Evolutionary conservation across 35 echinoderm and acorn worm species (phyloP), one percentile per base, ranked within the genome.

Genomic region (Ophiothrix spiculata): DNA sequence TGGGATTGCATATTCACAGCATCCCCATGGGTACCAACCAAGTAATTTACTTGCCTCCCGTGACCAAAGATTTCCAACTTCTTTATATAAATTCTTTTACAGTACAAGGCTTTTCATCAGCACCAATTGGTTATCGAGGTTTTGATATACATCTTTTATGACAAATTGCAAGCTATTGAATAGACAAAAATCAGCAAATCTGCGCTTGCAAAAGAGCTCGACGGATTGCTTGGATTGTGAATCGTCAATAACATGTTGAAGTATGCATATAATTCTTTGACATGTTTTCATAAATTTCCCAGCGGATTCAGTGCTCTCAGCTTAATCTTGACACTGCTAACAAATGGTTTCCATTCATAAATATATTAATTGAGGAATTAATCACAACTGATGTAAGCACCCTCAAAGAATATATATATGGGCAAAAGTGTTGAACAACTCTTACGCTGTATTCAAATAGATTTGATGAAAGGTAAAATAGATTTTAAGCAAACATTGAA

Each of bases 241-340:
- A n/a, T n/a, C n/a, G n/a, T 69, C 60, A 69, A 69, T 69, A n/a
- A n/a, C 8, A 69, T 69, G 60, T 69, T 69, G 60, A 69, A 69
- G 60, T 69, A 69, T 69, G 60, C 60, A 69, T 69, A 69, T 69
- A 69, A 69, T 69, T 69, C 29, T 69, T n/a, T 69, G 17, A n/a
- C 60, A 69, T 28, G 60, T n/a, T 69, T 69, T 69, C 29, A 2
- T n/a, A 69, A 69, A n/a, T 69, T 69, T n/a, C 60, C 42, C 42
- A 49, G 60, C 1, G 1, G 60, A n/a, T 6, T 69, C 29, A 10
- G 29, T 28, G 29, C 60, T 69, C 29, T 25, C 25, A 69, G 4
- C 8, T 4, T 25, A 69, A 6, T 69, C 60, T 69, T 69, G 60
- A 69, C 60, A 69, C 23, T 6, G 16, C 6, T 49, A 10, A 69